phyloP scores from a whole-genome alignment of 1,140 invertebrate species.

The Habropoda laboriosa region DNA sequence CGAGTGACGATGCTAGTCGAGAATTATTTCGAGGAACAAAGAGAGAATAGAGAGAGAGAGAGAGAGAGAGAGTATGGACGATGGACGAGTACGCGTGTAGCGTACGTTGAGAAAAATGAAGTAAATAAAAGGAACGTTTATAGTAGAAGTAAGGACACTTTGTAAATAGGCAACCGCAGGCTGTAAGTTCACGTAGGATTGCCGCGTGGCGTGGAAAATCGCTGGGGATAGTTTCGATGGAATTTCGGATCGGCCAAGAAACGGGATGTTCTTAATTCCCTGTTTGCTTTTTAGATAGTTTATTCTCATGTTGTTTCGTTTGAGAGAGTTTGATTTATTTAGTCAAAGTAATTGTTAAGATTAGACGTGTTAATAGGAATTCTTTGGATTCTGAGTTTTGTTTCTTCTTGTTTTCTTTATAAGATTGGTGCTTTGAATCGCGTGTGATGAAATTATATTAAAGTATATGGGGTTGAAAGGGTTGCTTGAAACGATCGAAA shows the following conservation, averaged over 20 bases:
- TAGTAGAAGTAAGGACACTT: slow-evolving; percentile 38
- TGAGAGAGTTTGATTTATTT: neutral
- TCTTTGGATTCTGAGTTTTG: neutral
- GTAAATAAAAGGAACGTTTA: slow-evolving; percentile 4
- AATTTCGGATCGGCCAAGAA: neutral
- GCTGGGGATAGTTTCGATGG: neutral
- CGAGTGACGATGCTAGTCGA: slow-evolving; percentile 59
- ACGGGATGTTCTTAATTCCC: neutral
- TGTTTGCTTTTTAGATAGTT: neutral
- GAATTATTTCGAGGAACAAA: slow-evolving; percentile 28
- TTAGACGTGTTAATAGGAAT: neutral
- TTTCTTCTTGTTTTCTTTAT: too few species aligned
- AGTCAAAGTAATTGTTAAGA: neutral
- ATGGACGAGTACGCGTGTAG: slow-evolving; percentile 10
- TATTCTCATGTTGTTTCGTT: neutral
- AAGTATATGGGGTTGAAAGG: too few species aligned
- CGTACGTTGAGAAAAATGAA: neutral
- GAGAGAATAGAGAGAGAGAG: too few species aligned
- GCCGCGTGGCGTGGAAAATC: neutral
- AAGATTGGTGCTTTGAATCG: neutral
- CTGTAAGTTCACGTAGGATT: slow-evolving; percentile 24
- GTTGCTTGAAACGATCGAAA: too few species aligned
- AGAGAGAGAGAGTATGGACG: neutral
- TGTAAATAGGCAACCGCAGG: slow-evolving; percentile 37
- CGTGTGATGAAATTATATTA: neutral